A percentile compares a stretch with the other conserved stretches of the same genome.
Evolutionary conservation across 2,888 invertebrate species (phyloP).

Genomic region (Allolobophora icterica): DNA sequence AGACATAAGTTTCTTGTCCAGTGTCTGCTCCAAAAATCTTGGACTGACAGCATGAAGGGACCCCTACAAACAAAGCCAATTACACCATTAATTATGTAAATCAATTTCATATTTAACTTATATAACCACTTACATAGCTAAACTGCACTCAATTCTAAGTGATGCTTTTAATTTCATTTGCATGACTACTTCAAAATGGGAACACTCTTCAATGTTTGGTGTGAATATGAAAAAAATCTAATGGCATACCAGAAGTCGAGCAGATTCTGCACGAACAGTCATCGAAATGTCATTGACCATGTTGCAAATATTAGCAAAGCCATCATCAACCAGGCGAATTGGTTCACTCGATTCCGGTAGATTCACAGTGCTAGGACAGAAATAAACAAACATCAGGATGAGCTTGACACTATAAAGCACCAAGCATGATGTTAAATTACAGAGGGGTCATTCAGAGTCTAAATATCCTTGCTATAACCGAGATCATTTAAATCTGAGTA

Average conservation of each 20-base stretch:
- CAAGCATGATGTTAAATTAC: not conserved
- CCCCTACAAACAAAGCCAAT: conserved; percentile 68
- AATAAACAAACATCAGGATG: not conserved
- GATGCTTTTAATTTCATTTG: not conserved
- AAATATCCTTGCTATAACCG: not conserved
- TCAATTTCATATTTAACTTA: not conserved
- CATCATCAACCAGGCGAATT: conserved; percentile 89
- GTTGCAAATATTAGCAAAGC: conserved; percentile 92
- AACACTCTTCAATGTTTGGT: not conserved
- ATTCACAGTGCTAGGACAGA: conserved; percentile 72
- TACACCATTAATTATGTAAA: not conserved
- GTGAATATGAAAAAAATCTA: not conserved
- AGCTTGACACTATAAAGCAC: not conserved
- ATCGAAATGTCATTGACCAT: conserved; percentile 90
- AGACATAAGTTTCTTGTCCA: conserved; percentile 97
- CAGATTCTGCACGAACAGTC: conserved; percentile 81
- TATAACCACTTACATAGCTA: not conserved
- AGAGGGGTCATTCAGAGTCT: not conserved
- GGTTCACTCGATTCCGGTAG: conserved; percentile 77
- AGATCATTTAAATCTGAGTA: not conserved
- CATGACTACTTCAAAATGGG: not conserved
- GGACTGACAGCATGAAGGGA: conserved; percentile 85
- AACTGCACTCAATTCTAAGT: too few relatives aligned
- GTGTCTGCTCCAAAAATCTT: conserved; percentile 88
- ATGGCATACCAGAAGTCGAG: conserved; percentile 73